These are phyloP conservation scores for Zosterops japonicus DNA, from an alignment of 2,113 vertebrate species.

Conservation along the genomic window DNA sequence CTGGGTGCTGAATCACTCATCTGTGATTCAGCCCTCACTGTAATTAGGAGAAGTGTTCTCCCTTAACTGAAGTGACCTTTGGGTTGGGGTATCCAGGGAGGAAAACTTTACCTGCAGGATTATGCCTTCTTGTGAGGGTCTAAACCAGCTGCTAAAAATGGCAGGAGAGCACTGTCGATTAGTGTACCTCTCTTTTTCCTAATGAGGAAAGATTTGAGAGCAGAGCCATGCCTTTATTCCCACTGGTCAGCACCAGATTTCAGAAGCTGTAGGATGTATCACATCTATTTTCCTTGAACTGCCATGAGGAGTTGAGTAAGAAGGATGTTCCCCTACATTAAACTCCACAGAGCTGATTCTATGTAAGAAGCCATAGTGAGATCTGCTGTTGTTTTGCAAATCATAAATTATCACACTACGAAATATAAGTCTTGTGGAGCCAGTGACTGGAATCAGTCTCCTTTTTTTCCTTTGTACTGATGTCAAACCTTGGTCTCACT, in stretches of 20 bases:
- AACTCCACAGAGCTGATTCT: background rate
- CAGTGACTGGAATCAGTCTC: background rate
- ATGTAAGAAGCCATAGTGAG: background rate
- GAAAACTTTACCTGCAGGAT: background rate
- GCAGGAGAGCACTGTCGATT: background rate
- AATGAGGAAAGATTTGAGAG: background rate
- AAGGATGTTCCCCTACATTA: background rate
- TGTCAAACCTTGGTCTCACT: background rate
- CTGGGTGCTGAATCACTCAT: background rate
- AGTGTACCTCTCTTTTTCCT: background rate
- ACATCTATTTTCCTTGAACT: background rate
- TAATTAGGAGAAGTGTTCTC: background rate
- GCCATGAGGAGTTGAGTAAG: accelerated
- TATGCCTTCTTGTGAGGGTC: background rate
- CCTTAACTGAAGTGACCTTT: background rate
- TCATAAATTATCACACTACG: background rate
- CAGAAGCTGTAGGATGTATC: background rate
- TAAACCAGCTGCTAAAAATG: background rate
- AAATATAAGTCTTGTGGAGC: background rate
- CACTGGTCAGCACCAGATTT: accelerated
- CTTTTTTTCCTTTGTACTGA: background rate
- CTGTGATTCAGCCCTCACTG: background rate
- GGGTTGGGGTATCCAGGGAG: accelerated
- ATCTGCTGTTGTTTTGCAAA: background rate
- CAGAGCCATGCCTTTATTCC: background rate